Base-by-base conservation (phyloP, 1,140 invertebrate genomes). In the Drosophila seguyi region DNA sequence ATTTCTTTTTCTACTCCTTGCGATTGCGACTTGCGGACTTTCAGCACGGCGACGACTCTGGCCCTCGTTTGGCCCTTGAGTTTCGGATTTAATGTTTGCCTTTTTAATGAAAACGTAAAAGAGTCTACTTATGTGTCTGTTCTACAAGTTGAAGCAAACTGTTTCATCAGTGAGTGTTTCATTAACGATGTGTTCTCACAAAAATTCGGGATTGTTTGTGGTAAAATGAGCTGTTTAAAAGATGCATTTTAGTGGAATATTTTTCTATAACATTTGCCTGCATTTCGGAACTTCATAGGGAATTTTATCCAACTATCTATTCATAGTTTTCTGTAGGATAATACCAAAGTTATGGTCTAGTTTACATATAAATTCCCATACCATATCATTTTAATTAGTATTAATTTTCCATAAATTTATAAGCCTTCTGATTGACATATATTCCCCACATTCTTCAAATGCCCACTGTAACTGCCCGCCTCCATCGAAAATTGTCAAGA, bases 31-130 rank as follows among this genome's bases (percentile, higher is more conserved):
- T 80, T 80, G 79, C 61, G 73, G 78, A 80, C 76, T 80, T 80
- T 68, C 47, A 73, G 61, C 39, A 58, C 39, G 57, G 63, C 45
- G 66, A 14, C 38, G 69, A 47, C 45, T 45, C 20, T 14, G 42
- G 59, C 27, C 53, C 45, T 44, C 48, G 44, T 39, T 62, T 74
- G 75, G 58, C 53, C 57, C 45, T 55, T 18, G 39, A 78, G 77
- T 42, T 63, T 59, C 50, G 68, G 53, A 62, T 75, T 73, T 61
- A 79, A 79, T 80, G 75, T 62, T 74, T 58, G 62, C 59, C 63
- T 75, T 75, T 82, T 78, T 82, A 82, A 82, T 82, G 79, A 56
- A 71, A 75, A 78, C 66, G 47, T 44, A 55, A 45, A 69, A 34
- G 62, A 69, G 47, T 69, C 62, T 67, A 68, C 66, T 69, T 69